Base-by-base conservation (phyloP, 2,888 invertebrate species). In the Biston stratarius region DNA sequence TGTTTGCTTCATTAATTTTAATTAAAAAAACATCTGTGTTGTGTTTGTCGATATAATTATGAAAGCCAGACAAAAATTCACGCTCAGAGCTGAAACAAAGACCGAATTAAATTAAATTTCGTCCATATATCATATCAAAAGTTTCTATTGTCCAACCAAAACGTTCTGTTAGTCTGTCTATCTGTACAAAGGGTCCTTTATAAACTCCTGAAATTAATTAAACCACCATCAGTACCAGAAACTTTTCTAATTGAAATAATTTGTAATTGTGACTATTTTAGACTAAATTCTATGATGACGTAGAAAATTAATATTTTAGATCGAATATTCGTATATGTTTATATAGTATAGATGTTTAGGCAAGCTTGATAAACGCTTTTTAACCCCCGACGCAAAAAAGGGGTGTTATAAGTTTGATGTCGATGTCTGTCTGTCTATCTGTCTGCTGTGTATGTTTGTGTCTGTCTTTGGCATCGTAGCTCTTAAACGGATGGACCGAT, bases 121-220 rank as follows among this genome's bases (percentile, higher is more conserved):
- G 44, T 14, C 42, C 64, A 64, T 65, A 60, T 55, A 61, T 65
- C 61, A 60, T 44, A 45, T 24, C 45, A 51, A 49, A 61, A 61
- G 34, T 61, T 56, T 66, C 61, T 36, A 60, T 64, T 64, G 64
- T 64, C 48, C 48, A 59, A 59, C 45, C 51, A 61, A 24, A 61
- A 45, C 61, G 61, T 61, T 66, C 47, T 61, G 61, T 66, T 36
- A 15, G 61, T 52, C 60, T 60, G 61, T 52, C 60, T 60, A 40
- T 59, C 48, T 59, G 52, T 53, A 55, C 52, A 61, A 61, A 57
- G 61, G 52, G 15, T 24, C 52, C 42, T 53, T 51, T 34, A 57
- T 61, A 62, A 59, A 58, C 52, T 53, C 42, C 61, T 52, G 33
- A 58, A 61, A 67, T 67, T 67, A 61, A 67, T 67, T 67, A 61